These are phyloP conservation scores for Hemistola chrysoprasaria DNA, from an alignment of 2,888 invertebrate species.

Conservation along the genomic window DNA sequence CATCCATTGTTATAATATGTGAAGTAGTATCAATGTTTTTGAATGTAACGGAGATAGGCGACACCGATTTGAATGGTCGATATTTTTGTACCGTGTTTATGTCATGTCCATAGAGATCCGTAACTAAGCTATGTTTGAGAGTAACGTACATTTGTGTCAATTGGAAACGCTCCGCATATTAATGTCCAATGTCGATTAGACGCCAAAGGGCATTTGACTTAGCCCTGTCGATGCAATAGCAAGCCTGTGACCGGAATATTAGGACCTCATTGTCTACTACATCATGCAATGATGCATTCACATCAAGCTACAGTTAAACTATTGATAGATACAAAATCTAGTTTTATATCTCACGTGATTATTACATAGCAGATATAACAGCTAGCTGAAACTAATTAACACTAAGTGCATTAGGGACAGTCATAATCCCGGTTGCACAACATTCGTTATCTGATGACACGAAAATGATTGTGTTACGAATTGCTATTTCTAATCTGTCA, in stretches of 20 bases:
- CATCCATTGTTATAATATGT: conserved; percentile 16
- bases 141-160: conserved; percentile 13
- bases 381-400: no score
- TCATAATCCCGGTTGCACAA: conserved; percentile 1
- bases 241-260: conserved; percentile 56
- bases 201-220: conserved; percentile 43
- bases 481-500: conserved; percentile 34
- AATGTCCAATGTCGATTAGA: conserved; percentile 39
- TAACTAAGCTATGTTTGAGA: conserved; percentile 10
- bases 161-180: conserved; percentile 38
- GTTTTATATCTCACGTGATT: conserved; percentile 4
- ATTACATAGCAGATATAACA: no score
- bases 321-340: no score
- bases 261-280: conserved; percentile 33
- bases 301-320: conserved; percentile 20
- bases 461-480: conserved; percentile 34
- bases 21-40: conserved; percentile 16
- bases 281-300: conserved; percentile 35
- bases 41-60: conserved; percentile 4
- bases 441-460: conserved; percentile 15
- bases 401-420: no score
- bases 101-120: neutral
- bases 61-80: neutral
- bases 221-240: conserved; percentile 34
- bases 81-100: conserved; percentile 5